A percentile compares a stretch with the other conserved stretches of the same genome.
These are phyloP conservation scores for Penelope pileata DNA, from an alignment of 2,113 vertebrate genomes.

Conservation along the genomic window DNA sequence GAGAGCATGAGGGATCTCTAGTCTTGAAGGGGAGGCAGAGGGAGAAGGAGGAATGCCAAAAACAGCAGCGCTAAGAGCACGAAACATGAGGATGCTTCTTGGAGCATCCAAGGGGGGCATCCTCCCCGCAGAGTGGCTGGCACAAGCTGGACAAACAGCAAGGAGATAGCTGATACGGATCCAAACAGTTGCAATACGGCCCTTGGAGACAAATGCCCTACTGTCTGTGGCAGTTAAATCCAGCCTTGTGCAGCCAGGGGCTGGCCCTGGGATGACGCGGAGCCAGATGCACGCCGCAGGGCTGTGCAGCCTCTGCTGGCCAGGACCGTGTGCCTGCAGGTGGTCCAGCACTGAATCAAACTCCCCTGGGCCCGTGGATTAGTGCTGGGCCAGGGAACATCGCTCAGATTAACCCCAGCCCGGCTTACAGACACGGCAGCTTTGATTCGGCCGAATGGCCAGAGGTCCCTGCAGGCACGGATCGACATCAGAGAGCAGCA, in stretches of 20 bases:
- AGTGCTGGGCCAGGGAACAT: background rate
- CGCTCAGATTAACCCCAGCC: background rate
- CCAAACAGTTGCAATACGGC: background rate
- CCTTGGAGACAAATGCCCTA: accelerated
- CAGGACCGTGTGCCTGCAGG: background rate
- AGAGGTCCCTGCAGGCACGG: background rate
- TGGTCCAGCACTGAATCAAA: background rate
- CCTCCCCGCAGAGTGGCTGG: accelerated
- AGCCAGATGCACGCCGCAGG: background rate
- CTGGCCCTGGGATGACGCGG: accelerated
- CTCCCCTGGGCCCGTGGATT: background rate
- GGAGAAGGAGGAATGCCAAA: background rate
- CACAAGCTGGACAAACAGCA: background rate
- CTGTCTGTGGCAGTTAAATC: background rate
- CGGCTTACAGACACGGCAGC: background rate
- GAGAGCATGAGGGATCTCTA: background rate
- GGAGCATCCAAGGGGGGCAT: background rate
- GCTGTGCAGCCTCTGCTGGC: background rate
- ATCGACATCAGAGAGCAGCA: background rate
- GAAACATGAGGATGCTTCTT: accelerated
- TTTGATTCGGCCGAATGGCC: background rate
- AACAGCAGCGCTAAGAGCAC: background rate
- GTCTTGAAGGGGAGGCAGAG: accelerated
- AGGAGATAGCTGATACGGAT: background rate
- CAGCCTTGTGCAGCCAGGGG: accelerated